Percentiles rank a stretch among this genome's conserved stretches.
Evolutionary conservation across 2,797 vertebrate genomes (phyloP).

Genomic region (Bryconaethiops microstoma): DNA sequence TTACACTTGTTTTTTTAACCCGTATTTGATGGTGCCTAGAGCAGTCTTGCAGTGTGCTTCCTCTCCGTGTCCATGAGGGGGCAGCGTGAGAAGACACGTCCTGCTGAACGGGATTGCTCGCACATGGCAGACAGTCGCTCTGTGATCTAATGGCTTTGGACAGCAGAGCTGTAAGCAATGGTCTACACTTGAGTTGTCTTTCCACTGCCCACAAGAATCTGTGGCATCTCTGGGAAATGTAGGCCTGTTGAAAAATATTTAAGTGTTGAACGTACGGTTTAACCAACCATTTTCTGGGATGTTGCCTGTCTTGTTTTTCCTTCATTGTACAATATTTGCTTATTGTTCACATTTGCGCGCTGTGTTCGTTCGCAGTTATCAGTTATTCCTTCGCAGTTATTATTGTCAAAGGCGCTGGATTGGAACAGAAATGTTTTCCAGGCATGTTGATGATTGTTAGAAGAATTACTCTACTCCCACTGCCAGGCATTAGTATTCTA

Average conservation of each 20-base stretch:
- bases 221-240: slow-evolving; percentile 23
- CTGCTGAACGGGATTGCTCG: slow-evolving; percentile 60
- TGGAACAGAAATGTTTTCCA: slow-evolving; percentile 19
- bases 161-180: slow-evolving; percentile 47
- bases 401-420: background rate
- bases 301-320: background rate
- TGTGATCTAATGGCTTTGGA: slow-evolving; percentile 53
- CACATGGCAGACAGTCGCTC: slow-evolving; percentile 38
- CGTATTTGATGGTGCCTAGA: slow-evolving; percentile 14
- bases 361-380: background rate
- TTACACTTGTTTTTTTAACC: slow-evolving; percentile 7
- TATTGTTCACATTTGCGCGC: background rate
- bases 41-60: slow-evolving; percentile 56
- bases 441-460: slow-evolving; percentile 48
- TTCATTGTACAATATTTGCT: slow-evolving; percentile 58
- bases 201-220: slow-evolving; percentile 33
- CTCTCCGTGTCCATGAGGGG: slow-evolving; percentile 72
- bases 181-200: slow-evolving; percentile 39
- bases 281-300: background rate
- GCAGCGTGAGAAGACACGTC: slow-evolving; percentile 72
- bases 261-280: background rate
- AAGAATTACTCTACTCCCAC: slow-evolving; percentile 61
- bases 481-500: slow-evolving; percentile 59
- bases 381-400: background rate
- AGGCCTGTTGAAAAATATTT: background rate